Evolutionary conservation across 2,888 invertebrate species (phyloP).

Genomic region (Lithophane socia): DNA sequence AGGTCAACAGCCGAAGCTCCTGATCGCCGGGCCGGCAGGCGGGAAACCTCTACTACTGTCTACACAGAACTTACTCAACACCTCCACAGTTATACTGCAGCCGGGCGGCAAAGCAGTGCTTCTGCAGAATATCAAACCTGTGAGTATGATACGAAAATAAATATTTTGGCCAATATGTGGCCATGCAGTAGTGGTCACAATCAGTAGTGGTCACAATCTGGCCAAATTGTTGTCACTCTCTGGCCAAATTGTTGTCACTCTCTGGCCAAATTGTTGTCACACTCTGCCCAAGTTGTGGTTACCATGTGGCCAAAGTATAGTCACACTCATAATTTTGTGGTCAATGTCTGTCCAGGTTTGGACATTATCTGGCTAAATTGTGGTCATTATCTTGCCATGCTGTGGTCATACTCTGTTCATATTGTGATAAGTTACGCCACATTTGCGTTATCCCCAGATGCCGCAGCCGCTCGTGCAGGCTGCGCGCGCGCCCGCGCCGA

Average conservation of each 20-base stretch:
- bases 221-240: too few relatives aligned
- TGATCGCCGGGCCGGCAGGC: constrained; percentile 82
- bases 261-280: too few relatives aligned
- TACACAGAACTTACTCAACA: constrained; percentile 84
- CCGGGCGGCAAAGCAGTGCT: constrained; percentile 89
- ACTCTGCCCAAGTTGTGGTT: not conserved
- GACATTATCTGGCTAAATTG: too few relatives aligned
- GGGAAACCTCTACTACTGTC: constrained; percentile 85
- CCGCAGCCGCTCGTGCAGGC: too few relatives aligned
- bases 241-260: not conserved
- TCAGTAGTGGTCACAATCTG: not conserved
- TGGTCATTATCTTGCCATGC: not conserved
- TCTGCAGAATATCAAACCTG: constrained; percentile 88
- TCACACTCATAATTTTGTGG: not conserved
- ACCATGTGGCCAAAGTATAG: not conserved
- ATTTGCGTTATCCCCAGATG: too few relatives aligned
- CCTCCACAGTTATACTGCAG: constrained; percentile 85
- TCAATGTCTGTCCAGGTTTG: not conserved
- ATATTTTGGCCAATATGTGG: not conserved
- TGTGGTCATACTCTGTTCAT: not conserved
- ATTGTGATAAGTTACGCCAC: too few relatives aligned
- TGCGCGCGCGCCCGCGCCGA: too few relatives aligned
- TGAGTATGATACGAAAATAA: constrained; percentile 61
- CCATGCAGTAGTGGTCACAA: too few relatives aligned
- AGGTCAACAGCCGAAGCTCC: constrained; percentile 83